A percentile compares a stretch with the other conserved stretches of the same genome.
Conservation (phyloP, 92 coral and sea anemone species). For the Zoanthus sansibaricus region DNA sequence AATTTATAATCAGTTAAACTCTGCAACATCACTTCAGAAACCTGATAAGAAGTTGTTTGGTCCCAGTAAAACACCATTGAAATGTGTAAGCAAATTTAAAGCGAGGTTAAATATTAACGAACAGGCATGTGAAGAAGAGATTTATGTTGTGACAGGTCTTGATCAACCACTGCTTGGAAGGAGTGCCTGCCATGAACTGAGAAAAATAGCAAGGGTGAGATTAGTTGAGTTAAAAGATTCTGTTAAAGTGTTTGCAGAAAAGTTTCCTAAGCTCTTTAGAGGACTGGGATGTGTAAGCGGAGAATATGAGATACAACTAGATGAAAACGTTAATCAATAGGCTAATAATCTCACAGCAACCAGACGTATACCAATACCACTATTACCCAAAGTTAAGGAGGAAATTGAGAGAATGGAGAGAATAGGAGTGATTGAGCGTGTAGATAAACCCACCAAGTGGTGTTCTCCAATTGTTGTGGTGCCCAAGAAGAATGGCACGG, state of each 20-base stretch:
- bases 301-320: background rate
- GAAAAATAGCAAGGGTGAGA: background rate
- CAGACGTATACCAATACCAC: background rate
- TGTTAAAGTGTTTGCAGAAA: background rate
- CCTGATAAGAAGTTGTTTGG: slow-evolving; percentile 33
- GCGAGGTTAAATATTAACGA: slow-evolving; percentile 12
- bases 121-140: slow-evolving; percentile 33
- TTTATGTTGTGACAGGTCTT: slow-evolving; percentile 42
- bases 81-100: slow-evolving; percentile 43
- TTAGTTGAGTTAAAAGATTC: slow-evolving; percentile 45
- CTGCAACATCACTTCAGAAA: slow-evolving; percentile 6
- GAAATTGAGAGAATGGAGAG: slow-evolving; percentile 22
- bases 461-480: slow-evolving; percentile 14
- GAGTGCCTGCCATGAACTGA: slow-evolving; percentile 16
- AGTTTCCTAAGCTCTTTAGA: background rate
- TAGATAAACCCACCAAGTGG: slow-evolving; percentile 40
- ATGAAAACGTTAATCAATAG: background rate
- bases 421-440: slow-evolving; percentile 28
- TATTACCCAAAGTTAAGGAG: background rate
- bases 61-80: slow-evolving; percentile 38
- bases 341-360: background rate
- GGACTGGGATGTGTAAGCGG: background rate
- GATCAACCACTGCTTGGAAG: slow-evolving; percentile 41
- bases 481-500: slow-evolving; percentile 43
- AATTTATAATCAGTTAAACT: slow-evolving; percentile 2